A percentile compares a stretch with the other conserved stretches of the same genome.
These are phyloP conservation scores for Anthopleura sola DNA, from an alignment of 64 coral and sea anemone species.

Conservation along the genomic window DNA sequence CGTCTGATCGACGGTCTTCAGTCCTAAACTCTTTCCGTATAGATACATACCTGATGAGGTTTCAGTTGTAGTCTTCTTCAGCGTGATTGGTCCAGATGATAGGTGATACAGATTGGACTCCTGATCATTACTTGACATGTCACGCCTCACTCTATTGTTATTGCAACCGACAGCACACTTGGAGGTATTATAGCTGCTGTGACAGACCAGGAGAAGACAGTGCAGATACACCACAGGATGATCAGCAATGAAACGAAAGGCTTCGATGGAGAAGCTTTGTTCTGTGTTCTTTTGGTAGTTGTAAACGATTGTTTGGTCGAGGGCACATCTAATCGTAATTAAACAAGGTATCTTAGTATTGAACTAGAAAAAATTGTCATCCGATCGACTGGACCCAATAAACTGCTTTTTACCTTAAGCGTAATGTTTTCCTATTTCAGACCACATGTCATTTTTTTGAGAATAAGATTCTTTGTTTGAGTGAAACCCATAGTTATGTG, in stretches of 20 bases:
- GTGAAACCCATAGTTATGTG: no score
- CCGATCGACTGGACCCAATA: no score
- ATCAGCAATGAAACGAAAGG: constrained; percentile 51
- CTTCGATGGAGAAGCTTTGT: constrained; percentile 43
- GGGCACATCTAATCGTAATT: constrained; percentile 15
- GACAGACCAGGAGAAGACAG: constrained; percentile 51
- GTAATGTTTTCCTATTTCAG: no score
- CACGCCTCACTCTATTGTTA: background rate
- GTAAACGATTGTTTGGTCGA: constrained; percentile 40
- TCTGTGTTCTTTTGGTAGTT: constrained; percentile 14
- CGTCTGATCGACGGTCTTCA: no score
- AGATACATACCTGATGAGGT: background rate
- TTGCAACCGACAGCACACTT: constrained; percentile 27
- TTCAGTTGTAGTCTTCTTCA: background rate
- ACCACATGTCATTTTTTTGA: no score
- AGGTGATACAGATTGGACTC: background rate
- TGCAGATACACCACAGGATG: constrained; percentile 54
- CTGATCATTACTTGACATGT: background rate
- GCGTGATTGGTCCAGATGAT: background rate
- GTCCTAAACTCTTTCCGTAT: no score
- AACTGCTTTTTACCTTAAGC: no score
- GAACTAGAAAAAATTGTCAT: no score
- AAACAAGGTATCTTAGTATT: no score
- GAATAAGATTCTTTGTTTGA: no score
- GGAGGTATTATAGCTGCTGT: constrained; percentile 27